A percentile compares a stretch with the other conserved stretches of the same genome.
Evolutionary conservation across 2,113 vertebrate species (phyloP).

Genomic region (Phylloscopus whistleri): DNA sequence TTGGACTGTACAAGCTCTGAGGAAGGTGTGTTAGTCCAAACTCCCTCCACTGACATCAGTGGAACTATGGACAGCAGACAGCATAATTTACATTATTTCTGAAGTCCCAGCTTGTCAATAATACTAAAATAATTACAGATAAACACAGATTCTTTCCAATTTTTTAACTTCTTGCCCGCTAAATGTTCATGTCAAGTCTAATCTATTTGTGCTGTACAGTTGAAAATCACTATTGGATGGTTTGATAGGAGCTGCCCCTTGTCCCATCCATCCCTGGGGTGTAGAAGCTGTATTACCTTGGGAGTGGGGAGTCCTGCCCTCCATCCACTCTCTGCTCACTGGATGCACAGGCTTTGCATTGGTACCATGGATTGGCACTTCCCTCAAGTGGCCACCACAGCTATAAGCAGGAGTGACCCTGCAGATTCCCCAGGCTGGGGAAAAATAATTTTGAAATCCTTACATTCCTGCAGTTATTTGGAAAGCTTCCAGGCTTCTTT

Average conservation of each 20-base stretch:
- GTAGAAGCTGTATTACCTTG: not conserved
- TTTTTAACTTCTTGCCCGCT: not conserved
- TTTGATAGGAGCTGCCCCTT: not conserved
- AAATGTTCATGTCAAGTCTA: not conserved
- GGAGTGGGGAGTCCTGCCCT: not conserved
- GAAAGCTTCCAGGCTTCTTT: not conserved
- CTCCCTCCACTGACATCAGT: not conserved
- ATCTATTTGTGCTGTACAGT: not conserved
- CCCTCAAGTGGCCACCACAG: not conserved
- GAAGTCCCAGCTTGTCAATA: not conserved
- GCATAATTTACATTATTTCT: not conserved
- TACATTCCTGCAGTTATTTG: not conserved
- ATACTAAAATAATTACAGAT: not conserved
- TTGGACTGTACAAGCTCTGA: not conserved
- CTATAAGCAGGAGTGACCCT: not conserved
- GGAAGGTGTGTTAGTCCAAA: not conserved
- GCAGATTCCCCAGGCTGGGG: not conserved
- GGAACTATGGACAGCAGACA: not conserved
- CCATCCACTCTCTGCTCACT: not conserved
- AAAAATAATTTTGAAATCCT: not conserved
- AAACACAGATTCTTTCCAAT: not conserved
- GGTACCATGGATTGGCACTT: not conserved
- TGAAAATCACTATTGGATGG: rapidly evolving
- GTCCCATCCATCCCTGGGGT: not conserved
- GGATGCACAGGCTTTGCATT: not conserved